Percentiles rank a stretch among this genome's conserved stretches.
These are phyloP conservation scores for Artibeus jamaicensis DNA, from an alignment of 2,797 vertebrate genomes.

Conservation along the genomic window DNA sequence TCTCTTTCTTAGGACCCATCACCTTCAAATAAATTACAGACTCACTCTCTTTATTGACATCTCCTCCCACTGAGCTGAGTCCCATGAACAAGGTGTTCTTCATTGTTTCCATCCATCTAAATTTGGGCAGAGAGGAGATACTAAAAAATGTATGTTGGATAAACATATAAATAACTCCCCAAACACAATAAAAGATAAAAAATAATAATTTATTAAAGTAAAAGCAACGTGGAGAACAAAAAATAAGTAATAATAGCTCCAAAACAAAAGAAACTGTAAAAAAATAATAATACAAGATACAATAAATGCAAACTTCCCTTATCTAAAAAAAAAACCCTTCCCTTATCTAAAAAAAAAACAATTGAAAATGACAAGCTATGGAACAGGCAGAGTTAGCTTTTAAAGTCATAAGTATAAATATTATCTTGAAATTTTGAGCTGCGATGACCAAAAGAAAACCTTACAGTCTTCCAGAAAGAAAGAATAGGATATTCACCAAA, in stretches of 20 bases:
- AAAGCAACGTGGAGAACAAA: background rate
- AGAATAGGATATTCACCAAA: background rate
- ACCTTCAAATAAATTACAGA: background rate
- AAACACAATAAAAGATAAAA: background rate
- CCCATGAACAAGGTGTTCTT: background rate
- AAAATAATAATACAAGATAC: background rate
- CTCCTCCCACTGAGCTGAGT: background rate
- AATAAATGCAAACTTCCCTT: background rate
- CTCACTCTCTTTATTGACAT: background rate
- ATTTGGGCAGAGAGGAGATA: background rate
- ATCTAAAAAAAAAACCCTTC: background rate
- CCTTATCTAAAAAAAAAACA: background rate
- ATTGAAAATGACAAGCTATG: background rate
- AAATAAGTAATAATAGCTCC: background rate
- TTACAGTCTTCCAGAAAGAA: background rate
- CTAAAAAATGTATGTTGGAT: background rate
- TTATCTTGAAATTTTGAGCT: background rate
- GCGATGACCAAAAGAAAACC: background rate
- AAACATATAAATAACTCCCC: background rate
- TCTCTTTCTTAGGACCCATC: background rate
- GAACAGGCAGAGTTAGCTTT: background rate
- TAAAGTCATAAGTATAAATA: background rate
- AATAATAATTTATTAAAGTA: background rate
- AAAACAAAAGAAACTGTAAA: background rate
- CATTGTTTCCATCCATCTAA: background rate